Evolutionary conservation across 2,797 vertebrate genomes (phyloP).

Genomic region (Falco cherrug): DNA sequence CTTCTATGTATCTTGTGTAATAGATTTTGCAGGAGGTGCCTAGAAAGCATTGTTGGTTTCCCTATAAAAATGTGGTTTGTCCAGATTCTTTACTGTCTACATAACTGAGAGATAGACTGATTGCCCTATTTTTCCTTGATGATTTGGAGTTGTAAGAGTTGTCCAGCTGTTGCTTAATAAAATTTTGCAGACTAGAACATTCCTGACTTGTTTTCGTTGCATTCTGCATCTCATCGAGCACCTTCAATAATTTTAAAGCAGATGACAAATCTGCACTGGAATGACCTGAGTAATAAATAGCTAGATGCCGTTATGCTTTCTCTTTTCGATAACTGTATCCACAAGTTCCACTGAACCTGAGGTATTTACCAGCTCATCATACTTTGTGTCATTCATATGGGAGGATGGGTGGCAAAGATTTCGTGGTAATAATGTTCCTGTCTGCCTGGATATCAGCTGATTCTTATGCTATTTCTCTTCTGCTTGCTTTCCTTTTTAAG

Average conservation of each 20-base stretch:
- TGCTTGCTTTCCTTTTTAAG: neutral
- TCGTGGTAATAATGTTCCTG: neutral
- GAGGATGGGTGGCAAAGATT: neutral
- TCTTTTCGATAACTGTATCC: neutral
- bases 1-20: constrained; percentile 74
- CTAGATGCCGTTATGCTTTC: neutral
- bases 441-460: neutral
- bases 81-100: constrained; percentile 79
- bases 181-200: constrained; percentile 80
- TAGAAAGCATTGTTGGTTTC: constrained; percentile 76
- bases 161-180: constrained; percentile 88
- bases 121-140: constrained; percentile 77
- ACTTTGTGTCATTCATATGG: neutral
- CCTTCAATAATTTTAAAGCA: constrained; percentile 5
- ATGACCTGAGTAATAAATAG: neutral
- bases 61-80: constrained; percentile 77
- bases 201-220: constrained; percentile 32
- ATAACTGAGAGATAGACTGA: constrained; percentile 74
- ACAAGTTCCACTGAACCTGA: neutral
- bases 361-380: neutral
- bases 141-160: constrained; percentile 84
- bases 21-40: constrained; percentile 71
- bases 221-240: constrained; percentile 24
- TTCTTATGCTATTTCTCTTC: neutral
- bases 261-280: neutral